Percentiles rank a stretch among this genome's conserved stretches.
phyloP scores from a whole-genome alignment of 2,888 invertebrate genomes.

The Caenorhabditis macrosperma region DNA sequence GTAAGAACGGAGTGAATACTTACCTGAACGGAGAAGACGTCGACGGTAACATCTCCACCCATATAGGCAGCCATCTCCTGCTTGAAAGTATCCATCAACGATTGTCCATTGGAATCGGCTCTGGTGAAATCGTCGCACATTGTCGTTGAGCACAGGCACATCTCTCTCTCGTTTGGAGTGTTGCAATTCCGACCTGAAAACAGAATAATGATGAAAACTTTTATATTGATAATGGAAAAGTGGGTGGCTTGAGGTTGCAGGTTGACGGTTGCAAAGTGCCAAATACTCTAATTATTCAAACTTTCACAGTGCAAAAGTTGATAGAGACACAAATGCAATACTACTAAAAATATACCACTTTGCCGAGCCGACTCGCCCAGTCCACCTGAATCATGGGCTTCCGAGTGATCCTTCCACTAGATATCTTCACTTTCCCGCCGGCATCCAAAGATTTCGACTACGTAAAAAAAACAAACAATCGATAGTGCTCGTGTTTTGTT shows the following conservation, averaged over 20 bases:
- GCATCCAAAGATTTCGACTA: too few species aligned
- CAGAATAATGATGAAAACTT: conserved; percentile 57
- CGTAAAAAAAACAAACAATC: too few species aligned
- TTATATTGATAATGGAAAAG: neutral
- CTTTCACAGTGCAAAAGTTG: neutral
- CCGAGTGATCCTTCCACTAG: too few species aligned
- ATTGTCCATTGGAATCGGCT: conserved; percentile 64
- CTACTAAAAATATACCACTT: conserved; percentile 34
- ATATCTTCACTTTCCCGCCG: too few species aligned
- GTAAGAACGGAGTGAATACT: neutral
- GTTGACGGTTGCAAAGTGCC: neutral
- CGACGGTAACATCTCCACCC: conserved; percentile 85
- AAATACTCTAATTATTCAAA: neutral
- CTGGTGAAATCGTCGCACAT: conserved; percentile 70
- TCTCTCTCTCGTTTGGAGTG: conserved; percentile 68
- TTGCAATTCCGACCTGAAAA: conserved; percentile 70
- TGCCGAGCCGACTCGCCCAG: conserved; percentile 50
- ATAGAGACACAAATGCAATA: neutral
- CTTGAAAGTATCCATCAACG: conserved; percentile 66
- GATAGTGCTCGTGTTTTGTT: too few species aligned
- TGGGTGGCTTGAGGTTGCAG: neutral
- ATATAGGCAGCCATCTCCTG: conserved; percentile 88
- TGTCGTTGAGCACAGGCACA: conserved; percentile 69
- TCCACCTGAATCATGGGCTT: conserved; percentile 29
- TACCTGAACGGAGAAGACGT: conserved; percentile 94